A percentile compares a stretch with the other conserved stretches of the same genome.
Conservation (phyloP, 2,113 vertebrate genomes). For the Caretta caretta region DNA sequence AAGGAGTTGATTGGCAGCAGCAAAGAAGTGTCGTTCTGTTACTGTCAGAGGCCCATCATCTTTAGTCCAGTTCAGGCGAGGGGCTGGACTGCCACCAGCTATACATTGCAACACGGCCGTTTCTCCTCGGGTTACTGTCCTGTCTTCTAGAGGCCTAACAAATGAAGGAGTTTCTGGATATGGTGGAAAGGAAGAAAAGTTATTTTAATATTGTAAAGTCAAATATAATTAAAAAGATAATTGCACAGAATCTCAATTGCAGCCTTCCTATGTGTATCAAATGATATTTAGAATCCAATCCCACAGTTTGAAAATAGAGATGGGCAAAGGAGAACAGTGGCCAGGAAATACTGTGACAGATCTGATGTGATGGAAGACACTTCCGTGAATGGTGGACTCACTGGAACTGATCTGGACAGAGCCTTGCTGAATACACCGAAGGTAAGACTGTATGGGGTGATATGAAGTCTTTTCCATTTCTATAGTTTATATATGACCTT, state of each 20-base stretch:
- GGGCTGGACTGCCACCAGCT: conserved; percentile 84
- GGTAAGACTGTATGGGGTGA: background rate
- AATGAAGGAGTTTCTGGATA: conserved; percentile 87
- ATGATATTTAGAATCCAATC: background rate
- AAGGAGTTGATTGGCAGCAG: conserved; percentile 86
- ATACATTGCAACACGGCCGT: conserved; percentile 87
- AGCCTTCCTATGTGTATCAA: rapidly evolving
- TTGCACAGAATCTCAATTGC: background rate
- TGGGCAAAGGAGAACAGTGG: background rate
- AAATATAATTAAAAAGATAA: background rate
- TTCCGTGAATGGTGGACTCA: background rate
- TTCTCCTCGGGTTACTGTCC: conserved; percentile 83
- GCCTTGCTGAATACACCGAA: background rate
- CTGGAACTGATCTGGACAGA: background rate
- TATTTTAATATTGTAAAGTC: background rate
- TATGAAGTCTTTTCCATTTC: background rate
- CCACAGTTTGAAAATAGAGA: background rate
- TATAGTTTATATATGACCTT: background rate
- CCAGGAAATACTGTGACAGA: background rate
- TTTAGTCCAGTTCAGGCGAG: conserved; percentile 88
- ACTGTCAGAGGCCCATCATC: conserved; percentile 82
- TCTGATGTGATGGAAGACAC: background rate
- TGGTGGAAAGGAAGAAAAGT: background rate
- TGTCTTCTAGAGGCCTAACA: conserved; percentile 83
- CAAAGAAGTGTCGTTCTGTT: conserved; percentile 86